Evolutionary conservation across 2,113 vertebrate species (phyloP).

Genomic region (Rhinichthys klamathensis): DNA sequence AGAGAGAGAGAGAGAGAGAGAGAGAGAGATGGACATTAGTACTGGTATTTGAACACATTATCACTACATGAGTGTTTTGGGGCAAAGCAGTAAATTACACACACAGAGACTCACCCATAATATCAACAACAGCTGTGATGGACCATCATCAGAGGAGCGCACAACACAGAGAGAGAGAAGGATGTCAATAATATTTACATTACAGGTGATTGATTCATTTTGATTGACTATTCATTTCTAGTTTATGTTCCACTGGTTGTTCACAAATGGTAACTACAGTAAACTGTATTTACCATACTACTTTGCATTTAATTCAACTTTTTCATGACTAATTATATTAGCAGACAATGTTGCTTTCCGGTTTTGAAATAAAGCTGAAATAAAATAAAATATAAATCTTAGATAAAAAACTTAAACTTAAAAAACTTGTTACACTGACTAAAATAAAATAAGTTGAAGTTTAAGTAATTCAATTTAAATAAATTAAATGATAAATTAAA

Average conservation of each 20-base stretch:
- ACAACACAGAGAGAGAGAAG: not conserved
- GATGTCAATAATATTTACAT: not conserved
- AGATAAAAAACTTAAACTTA: not conserved
- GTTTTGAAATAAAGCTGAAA: not conserved
- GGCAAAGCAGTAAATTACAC: not conserved
- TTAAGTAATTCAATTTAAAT: not conserved
- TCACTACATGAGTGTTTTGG: no score
- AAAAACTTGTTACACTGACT: not conserved
- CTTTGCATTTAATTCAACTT: not conserved
- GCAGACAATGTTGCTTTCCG: not conserved
- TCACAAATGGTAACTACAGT: not conserved
- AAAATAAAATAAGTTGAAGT: not conserved
- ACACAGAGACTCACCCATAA: not conserved
- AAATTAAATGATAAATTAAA: not conserved
- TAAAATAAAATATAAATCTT: not conserved
- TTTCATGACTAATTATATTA: not conserved
- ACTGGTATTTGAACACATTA: no score
- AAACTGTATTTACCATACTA: not conserved
- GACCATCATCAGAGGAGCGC: not conserved
- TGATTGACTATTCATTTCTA: not conserved
- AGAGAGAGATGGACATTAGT: no score
- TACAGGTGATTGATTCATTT: not conserved
- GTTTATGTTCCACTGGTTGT: not conserved
- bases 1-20: no score
- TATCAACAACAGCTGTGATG: not conserved